Percentiles rank a stretch among this genome's conserved stretches.
phyloP scores from a whole-genome alignment of 2,797 vertebrate species.

The Scyliorhinus canicula region DNA sequence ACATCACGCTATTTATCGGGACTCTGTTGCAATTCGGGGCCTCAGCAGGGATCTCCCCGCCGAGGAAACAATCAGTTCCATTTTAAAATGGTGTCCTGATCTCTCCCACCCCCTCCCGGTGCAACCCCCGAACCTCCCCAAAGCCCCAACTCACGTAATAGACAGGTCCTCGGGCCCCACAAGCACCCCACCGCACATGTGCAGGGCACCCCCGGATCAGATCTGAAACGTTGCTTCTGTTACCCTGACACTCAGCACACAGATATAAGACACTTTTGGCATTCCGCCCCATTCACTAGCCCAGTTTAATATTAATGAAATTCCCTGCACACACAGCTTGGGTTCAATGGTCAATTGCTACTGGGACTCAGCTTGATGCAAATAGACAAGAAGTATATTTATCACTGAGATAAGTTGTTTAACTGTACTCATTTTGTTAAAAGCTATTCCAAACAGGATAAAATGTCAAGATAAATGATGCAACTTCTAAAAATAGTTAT shows the following conservation, averaged over 20 bases:
- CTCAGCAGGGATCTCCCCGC: too few species aligned
- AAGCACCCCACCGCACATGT: too few species aligned
- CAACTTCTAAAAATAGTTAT: constrained; percentile 1
- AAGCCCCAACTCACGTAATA: too few species aligned
- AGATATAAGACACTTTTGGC: not conserved
- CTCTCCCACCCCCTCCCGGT: too few species aligned
- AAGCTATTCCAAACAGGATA: not conserved
- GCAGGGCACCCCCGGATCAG: too few species aligned
- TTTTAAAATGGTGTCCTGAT: too few species aligned
- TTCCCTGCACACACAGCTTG: not conserved
- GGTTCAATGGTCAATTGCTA: not conserved
- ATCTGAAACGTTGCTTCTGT: not conserved
- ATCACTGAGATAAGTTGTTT: not conserved
- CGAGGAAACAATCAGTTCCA: too few species aligned
- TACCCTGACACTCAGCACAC: not conserved
- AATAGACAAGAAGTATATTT: not conserved
- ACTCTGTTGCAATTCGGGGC: too few species aligned
- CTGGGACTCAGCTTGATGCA: not conserved
- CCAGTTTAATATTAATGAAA: not conserved
- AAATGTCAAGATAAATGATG: not conserved
- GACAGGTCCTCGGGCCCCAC: too few species aligned
- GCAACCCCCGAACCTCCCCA: too few species aligned
- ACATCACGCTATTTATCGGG: too few species aligned
- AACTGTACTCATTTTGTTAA: not conserved
- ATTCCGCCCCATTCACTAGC: not conserved